phyloP scores from a whole-genome alignment of 2,797 vertebrate genomes.

The Lophotriccus pileatus region DNA sequence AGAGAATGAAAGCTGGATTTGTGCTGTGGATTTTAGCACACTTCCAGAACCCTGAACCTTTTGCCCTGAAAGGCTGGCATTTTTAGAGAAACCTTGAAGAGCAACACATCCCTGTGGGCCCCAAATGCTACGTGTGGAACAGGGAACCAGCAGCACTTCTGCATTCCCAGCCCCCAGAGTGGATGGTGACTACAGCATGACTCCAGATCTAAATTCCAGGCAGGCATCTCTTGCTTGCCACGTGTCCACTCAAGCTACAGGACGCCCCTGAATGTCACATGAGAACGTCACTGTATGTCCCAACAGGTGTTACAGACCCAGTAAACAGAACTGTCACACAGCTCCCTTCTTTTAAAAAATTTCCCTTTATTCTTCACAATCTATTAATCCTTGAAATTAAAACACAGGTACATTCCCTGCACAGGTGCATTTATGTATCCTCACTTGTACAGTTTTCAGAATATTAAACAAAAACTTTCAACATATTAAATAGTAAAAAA shows the following conservation, averaged over 20 bases:
- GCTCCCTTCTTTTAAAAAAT: neutral
- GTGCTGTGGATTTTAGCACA: neutral
- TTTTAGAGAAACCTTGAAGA: neutral
- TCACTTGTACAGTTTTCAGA: neutral
- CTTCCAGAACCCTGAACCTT: neutral
- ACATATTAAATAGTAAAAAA: conserved; percentile 30
- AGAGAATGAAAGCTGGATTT: neutral
- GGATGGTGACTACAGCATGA: neutral
- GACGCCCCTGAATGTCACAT: neutral
- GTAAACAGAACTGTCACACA: neutral
- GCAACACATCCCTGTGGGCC: neutral
- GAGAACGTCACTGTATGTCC: neutral
- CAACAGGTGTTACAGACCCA: neutral
- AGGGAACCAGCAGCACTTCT: neutral
- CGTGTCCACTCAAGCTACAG: accelerated
- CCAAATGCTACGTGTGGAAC: accelerated
- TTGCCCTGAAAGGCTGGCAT: neutral
- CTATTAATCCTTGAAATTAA: conserved; percentile 8
- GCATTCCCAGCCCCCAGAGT: neutral
- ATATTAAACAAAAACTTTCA: neutral
- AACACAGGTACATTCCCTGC: neutral
- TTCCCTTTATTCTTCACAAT: conserved; percentile 38
- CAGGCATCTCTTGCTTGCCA: neutral
- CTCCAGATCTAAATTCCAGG: neutral
- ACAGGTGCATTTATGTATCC: neutral